Conservation (phyloP, 2,797 vertebrate genomes). For the Acomys russatus region DNA sequence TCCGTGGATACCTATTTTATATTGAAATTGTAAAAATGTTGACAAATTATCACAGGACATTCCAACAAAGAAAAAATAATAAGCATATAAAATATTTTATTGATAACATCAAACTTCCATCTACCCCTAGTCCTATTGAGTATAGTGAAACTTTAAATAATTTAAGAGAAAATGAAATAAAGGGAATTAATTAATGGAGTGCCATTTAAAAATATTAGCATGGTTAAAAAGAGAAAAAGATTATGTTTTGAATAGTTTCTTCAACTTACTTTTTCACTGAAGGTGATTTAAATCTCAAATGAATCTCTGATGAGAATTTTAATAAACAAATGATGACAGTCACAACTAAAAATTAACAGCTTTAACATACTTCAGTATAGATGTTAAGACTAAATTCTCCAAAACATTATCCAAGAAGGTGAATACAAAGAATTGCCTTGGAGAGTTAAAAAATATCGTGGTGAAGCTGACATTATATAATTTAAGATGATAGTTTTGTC, state of each 20-base stretch:
- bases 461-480: neutral
- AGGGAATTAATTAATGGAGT: conserved; percentile 32
- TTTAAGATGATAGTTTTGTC: conserved; percentile 3
- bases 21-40: conserved; percentile 65
- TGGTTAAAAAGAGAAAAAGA: conserved; percentile 16
- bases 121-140: conserved; percentile 44
- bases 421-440: neutral
- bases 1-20: conserved; percentile 40
- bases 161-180: conserved; percentile 60
- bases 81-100: conserved; percentile 39
- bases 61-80: conserved; percentile 55
- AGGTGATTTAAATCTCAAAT: conserved; percentile 9
- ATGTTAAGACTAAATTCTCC: neutral
- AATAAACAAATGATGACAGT: conserved; percentile 21
- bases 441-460: conserved; percentile 5
- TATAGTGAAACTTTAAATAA: conserved; percentile 42
- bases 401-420: conserved; percentile 26
- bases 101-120: conserved; percentile 30
- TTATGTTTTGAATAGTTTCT: conserved; percentile 26
- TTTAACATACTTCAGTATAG: neutral
- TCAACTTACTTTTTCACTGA: conserved; percentile 45
- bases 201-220: conserved; percentile 51
- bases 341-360: neutral
- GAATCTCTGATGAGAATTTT: conserved; percentile 18
- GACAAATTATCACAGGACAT: conserved; percentile 46